A percentile compares a stretch with the other conserved stretches of the same genome.
Evolutionary conservation across 2,113 vertebrate genomes (phyloP).

Genomic region (Paraplagusia blochii): DNA sequence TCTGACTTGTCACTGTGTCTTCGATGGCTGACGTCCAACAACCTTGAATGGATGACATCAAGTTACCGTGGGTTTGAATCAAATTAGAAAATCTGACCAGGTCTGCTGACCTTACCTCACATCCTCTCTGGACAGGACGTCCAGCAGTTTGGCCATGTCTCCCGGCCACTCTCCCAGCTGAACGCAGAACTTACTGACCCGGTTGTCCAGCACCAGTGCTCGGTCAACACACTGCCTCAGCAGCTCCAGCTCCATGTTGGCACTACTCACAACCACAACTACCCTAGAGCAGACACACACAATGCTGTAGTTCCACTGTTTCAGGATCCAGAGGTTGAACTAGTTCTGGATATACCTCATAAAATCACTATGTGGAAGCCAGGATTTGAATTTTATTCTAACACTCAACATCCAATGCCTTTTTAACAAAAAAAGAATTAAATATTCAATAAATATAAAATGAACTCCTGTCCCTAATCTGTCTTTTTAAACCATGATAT

Average conservation of each 20-base stretch:
- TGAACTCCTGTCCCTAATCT: background rate
- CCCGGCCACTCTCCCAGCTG: constrained; percentile 79
- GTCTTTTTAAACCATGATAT: background rate
- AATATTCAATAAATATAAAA: no score
- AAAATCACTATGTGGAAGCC: no score
- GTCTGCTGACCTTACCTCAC: constrained; percentile 71
- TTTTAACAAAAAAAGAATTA: no score
- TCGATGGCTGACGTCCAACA: constrained; percentile 85
- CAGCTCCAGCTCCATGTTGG: constrained; percentile 83
- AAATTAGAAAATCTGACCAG: background rate
- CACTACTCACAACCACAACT: constrained; percentile 83
- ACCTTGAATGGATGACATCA: constrained; percentile 60
- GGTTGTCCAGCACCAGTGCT: constrained; percentile 81
- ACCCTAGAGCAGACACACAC: constrained; percentile 71
- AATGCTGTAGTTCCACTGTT: constrained; percentile 7
- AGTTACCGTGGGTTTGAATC: background rate
- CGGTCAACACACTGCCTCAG: constrained; percentile 82
- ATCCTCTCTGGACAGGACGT: constrained; percentile 83
- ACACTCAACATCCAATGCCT: no score
- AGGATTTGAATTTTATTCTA: no score
- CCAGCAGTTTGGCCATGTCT: constrained; percentile 84
- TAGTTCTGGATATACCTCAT: no score
- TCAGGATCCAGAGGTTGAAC: constrained; percentile 2
- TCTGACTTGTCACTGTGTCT: constrained; percentile 75
- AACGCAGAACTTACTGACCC: constrained; percentile 82